These are phyloP conservation scores for Corythornis vintsioides DNA, from an alignment of 2,113 vertebrate species.

Conservation along the genomic window DNA sequence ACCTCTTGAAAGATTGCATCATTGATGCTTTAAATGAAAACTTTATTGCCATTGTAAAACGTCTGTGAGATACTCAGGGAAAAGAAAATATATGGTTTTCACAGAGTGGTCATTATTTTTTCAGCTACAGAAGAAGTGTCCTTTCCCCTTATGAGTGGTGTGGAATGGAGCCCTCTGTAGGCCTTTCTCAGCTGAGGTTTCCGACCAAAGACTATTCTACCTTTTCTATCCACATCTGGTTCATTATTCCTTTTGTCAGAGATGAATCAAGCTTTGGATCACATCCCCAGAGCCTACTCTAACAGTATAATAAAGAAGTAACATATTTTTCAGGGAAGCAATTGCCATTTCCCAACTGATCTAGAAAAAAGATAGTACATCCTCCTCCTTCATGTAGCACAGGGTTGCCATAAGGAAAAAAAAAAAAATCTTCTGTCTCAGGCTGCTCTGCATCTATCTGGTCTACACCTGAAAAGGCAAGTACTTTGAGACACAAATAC, in stretches of 20 bases:
- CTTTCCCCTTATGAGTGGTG: neutral
- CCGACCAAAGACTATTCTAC: neutral
- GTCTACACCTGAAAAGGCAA: neutral
- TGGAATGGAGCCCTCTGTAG: neutral
- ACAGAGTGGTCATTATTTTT: constrained; percentile 4
- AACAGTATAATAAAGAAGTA: neutral
- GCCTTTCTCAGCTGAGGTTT: neutral
- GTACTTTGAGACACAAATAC: neutral
- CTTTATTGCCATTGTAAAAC: constrained; percentile 56
- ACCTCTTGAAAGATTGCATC: constrained; percentile 56
- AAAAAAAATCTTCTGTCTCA: neutral
- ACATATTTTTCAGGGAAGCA: neutral
- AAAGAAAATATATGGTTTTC: constrained; percentile 41
- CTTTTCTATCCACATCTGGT: neutral
- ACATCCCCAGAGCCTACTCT: neutral
- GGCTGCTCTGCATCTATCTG: neutral
- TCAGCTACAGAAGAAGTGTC: constrained; percentile 4
- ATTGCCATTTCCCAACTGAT: neutral
- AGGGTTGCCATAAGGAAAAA: neutral
- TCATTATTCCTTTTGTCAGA: neutral
- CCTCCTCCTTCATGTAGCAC: neutral
- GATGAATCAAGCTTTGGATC: neutral
- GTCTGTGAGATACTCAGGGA: neutral
- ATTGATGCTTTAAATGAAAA: constrained; percentile 62
- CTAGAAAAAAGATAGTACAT: neutral